Conservation (phyloP, 2,888 invertebrate species). For the Melieria crassipennis region DNA sequence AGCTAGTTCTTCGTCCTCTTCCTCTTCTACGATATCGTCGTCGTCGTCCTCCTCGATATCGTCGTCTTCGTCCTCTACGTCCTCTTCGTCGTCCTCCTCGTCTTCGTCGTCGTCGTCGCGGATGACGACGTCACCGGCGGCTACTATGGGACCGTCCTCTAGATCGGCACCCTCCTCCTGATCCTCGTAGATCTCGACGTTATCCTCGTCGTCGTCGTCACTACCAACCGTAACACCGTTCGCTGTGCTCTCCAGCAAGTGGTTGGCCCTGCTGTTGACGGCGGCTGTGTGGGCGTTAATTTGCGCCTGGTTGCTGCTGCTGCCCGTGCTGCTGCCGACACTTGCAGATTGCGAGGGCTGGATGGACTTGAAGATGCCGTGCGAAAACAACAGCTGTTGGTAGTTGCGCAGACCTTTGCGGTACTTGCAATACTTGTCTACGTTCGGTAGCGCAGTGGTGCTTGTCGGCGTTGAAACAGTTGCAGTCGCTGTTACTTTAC, state of each 20-base stretch:
- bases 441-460: constrained; percentile 22
- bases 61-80: constrained; percentile 54
- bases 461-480: constrained; percentile 17
- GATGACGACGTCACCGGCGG: constrained; percentile 53
- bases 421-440: constrained; percentile 52
- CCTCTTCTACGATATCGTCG: constrained; percentile 46
- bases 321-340: constrained; percentile 18
- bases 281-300: constrained; percentile 26
- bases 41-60: constrained; percentile 50
- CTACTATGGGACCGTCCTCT: constrained; percentile 46
- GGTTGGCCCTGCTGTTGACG: constrained; percentile 7
- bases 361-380: neutral
- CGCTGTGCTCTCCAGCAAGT: neutral
- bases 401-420: constrained; percentile 53
- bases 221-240: constrained; percentile 27
- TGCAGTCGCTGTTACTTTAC: constrained; percentile 17
- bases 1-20: constrained; percentile 47
- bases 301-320: constrained; percentile 35
- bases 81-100: constrained; percentile 50
- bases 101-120: constrained; percentile 48
- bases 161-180: constrained; percentile 28
- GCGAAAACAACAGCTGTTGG: constrained; percentile 47
- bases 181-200: constrained; percentile 33
- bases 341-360: neutral
- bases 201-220: constrained; percentile 25